Conservation (phyloP, 2,113 vertebrate species). For the Anhinga rufa region DNA sequence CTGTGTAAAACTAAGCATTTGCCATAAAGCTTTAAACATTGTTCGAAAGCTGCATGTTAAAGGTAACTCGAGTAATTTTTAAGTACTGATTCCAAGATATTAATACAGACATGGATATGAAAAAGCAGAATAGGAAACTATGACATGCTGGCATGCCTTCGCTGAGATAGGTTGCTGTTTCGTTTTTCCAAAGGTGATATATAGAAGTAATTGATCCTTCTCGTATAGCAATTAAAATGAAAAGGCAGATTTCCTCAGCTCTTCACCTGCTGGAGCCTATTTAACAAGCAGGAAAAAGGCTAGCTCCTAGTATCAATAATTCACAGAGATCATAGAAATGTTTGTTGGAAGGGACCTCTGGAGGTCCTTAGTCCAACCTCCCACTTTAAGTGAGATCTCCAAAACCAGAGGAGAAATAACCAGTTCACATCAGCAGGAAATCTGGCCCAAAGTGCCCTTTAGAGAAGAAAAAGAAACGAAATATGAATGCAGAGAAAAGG, state of each 20-base stretch:
- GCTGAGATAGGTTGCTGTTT: background rate
- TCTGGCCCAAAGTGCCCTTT: background rate
- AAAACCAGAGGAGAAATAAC: background rate
- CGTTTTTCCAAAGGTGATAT: background rate
- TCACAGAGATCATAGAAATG: background rate
- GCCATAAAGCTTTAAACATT: constrained; percentile 15
- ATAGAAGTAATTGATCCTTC: background rate
- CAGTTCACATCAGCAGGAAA: background rate
- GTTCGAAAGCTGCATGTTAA: constrained; percentile 27
- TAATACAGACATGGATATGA: background rate
- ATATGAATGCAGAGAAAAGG: background rate
- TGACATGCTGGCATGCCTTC: background rate
- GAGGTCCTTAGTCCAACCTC: background rate
- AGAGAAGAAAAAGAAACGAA: background rate
- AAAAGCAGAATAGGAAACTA: background rate
- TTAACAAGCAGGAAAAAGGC: background rate
- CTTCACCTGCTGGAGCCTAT: background rate
- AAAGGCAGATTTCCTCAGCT: background rate
- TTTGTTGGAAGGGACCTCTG: background rate
- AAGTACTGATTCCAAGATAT: background rate
- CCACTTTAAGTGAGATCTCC: background rate
- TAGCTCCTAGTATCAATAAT: background rate
- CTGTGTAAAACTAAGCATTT: constrained; percentile 15
- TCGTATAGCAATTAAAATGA: background rate
- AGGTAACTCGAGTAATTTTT: constrained; percentile 10